Evolutionary conservation across 1,140 invertebrate species (phyloP), one percentile per base, ranked within the genome.

Genomic region (Magallana ariakensis): DNA sequence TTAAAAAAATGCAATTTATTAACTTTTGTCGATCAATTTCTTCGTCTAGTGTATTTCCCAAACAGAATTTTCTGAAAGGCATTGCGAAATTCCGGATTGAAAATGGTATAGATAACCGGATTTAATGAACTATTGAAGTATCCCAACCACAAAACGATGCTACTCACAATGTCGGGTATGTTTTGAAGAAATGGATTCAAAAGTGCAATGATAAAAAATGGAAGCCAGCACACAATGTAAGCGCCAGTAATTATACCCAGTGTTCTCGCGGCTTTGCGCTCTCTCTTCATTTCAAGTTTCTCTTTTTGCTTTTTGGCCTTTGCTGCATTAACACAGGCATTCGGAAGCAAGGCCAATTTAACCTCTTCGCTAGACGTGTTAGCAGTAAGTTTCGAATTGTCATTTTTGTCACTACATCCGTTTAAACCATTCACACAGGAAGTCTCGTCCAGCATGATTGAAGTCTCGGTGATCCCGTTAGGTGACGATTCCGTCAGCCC

Each of bases 231-330:
- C 16, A 93, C 85, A 10, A 95, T 90, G 88, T 94, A 95, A 56
- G 90, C 91, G 81, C 94, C 94, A 16, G 95, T 95, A 15, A 95
- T 95, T 22, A 95, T 95, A 13, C 94, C 95, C 22, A 95, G 89
- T 15, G 95, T 95, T 85, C 95, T 92, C 0, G 95, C 94, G 0
- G 95, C 95, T 91, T 95, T 95, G 53, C 95, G 88, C 86, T 95
- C 95, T n/a, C 95, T 87, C 86, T 94, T 94, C 82, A 93, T 92
- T 87, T 95, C 95, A 54, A 95, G 87, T 89, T 94, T 94, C 87
- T 94, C 94, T 53, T 91, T 93, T 19, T 88, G 83, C 81, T 84
- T 87, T 66, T 90, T 89, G 53, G 89, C 90, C 56, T 87, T 89
- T 13, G 80, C 54, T 4, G 87, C 87, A 7, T 86, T 88, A 22